Evolutionary conservation across 2,113 vertebrate genomes (phyloP).

Genomic region (Donacobius atricapilla): DNA sequence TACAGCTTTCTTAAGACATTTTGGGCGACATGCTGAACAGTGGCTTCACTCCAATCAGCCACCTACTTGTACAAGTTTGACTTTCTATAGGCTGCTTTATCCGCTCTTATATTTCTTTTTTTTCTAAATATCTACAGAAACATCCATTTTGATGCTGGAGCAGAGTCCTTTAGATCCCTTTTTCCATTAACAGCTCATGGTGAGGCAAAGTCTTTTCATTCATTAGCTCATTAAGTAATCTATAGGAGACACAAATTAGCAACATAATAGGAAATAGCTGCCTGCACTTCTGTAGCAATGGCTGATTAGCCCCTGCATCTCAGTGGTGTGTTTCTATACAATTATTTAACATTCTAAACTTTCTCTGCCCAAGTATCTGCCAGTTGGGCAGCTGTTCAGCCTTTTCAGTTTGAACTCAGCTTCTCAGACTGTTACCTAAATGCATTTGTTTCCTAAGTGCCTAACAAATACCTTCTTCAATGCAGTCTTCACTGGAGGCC

Average conservation of each 20-base stretch:
- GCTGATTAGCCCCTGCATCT: not conserved
- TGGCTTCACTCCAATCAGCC: constrained; percentile 29
- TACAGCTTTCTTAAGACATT: constrained; percentile 3
- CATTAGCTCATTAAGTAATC: not conserved
- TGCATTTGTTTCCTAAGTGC: not conserved
- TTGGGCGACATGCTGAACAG: not conserved
- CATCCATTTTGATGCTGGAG: not conserved
- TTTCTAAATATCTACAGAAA: not conserved
- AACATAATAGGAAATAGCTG: not conserved
- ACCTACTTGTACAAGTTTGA: constrained; percentile 23
- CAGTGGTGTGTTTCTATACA: not conserved
- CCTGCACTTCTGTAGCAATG: not conserved
- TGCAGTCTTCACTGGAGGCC: not conserved
- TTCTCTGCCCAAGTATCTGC: not conserved
- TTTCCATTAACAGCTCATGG: not conserved
- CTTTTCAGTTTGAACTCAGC: not conserved
- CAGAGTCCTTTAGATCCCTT: not conserved
- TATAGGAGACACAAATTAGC: not conserved
- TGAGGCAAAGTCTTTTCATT: not conserved
- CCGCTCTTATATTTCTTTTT: not conserved
- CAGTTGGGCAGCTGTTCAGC: not conserved
- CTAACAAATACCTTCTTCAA: not conserved
- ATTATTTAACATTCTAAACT: not conserved
- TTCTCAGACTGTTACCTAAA: not conserved
- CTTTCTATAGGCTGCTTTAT: constrained; percentile 10